These are phyloP conservation scores for Spodoptera littoralis DNA, from an alignment of 2,888 invertebrate genomes.

Conservation along the genomic window DNA sequence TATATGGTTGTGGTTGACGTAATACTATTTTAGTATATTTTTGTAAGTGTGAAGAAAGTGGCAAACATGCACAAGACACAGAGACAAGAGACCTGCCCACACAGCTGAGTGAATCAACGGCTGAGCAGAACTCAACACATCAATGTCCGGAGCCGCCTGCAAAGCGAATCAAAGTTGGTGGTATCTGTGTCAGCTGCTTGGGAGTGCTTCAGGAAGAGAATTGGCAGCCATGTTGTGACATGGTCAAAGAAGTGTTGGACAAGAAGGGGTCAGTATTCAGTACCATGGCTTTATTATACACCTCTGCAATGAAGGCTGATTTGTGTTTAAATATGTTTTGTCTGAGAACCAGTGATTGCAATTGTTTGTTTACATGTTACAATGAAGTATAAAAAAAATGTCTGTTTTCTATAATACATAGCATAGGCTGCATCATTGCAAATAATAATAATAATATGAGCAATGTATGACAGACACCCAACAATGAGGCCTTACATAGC, in stretches of 20 bases:
- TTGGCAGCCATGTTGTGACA: conserved; percentile 86
- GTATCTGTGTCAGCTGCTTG: conserved; percentile 91
- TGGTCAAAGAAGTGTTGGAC: conserved; percentile 86
- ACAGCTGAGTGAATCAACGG: no score
- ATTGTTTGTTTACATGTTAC: conserved; percentile 19
- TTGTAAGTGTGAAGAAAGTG: conserved; percentile 6
- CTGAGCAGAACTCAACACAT: not conserved
- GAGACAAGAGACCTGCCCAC: not conserved
- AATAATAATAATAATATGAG: no score
- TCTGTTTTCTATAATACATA: no score
- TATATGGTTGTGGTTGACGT: no score
- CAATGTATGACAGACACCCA: no score
- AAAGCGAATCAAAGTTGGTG: conserved; percentile 82
- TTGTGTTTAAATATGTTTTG: no score
- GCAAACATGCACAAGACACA: not conserved
- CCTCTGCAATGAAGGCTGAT: no score
- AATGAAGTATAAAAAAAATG: no score
- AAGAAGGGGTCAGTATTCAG: conserved; percentile 75
- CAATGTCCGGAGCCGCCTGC: conserved; percentile 56
- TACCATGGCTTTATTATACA: not conserved
- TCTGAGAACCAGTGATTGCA: not conserved
- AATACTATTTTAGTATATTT: not conserved
- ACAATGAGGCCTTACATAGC: no score
- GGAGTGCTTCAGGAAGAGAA: conserved; percentile 91
- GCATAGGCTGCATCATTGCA: no score